Evolutionary conservation across 1,140 invertebrate genomes (phyloP).

Genomic region (Sinonovacula constricta): DNA sequence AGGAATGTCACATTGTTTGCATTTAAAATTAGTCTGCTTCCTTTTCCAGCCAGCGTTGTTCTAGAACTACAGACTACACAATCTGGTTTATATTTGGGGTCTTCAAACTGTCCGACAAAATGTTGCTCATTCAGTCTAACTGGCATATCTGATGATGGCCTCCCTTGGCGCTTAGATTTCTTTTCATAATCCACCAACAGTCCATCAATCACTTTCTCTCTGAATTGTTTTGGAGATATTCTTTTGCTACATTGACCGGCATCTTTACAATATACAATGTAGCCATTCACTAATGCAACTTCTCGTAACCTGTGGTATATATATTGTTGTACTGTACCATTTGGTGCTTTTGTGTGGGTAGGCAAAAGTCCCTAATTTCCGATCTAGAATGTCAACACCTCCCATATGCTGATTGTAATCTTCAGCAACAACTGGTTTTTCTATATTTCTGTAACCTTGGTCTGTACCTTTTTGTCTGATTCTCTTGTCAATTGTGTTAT

Average conservation of each 20-base stretch:
- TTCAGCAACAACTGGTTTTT: conserved; percentile 33
- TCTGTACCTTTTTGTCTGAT: too few species aligned
- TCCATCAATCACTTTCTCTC: conserved; percentile 18
- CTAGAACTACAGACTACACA: conserved; percentile 16
- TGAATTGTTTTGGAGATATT: neutral
- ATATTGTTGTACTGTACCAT: conserved; percentile 25
- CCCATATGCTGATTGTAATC: too few species aligned
- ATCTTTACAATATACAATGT: too few species aligned
- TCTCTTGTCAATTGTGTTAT: conserved; percentile 17
- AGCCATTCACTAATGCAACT: too few species aligned
- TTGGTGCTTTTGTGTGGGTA: conserved; percentile 17
- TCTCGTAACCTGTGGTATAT: conserved; percentile 20
- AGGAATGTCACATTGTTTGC: conserved; percentile 11
- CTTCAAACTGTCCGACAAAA: conserved; percentile 11
- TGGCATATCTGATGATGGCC: conserved; percentile 3
- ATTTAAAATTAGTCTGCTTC: too few species aligned
- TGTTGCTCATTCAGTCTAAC: conserved; percentile 3
- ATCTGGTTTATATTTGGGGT: neutral
- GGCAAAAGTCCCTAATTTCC: too few species aligned
- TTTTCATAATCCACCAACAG: conserved; percentile 4
- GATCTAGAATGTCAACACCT: too few species aligned
- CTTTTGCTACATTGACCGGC: too few species aligned
- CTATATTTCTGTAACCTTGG: conserved; percentile 1
- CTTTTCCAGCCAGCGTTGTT: neutral
- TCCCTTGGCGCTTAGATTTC: neutral